Percentiles rank a stretch among this genome's conserved stretches.
phyloP scores from a whole-genome alignment of 2,888 invertebrate species.

The Crematogaster levior region DNA sequence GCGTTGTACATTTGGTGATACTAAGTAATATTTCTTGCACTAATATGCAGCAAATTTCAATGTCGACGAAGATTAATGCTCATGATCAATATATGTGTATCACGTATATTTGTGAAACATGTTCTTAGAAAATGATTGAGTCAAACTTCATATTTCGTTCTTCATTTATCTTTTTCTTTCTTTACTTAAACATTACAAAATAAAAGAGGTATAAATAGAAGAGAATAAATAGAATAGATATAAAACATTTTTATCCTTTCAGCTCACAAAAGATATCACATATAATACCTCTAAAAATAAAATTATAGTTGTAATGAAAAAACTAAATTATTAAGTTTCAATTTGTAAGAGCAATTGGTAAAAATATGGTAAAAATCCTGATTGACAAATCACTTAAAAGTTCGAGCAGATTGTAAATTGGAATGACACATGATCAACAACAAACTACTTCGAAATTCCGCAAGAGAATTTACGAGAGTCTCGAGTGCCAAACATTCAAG shows the following conservation, averaged over 20 bases:
- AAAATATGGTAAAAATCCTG: too few relatives aligned
- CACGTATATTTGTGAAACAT: not conserved
- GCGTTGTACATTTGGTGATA: not conserved
- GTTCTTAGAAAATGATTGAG: not conserved
- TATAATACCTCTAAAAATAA: not conserved
- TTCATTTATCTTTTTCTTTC: not conserved
- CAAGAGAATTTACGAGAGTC: constrained; percentile 38
- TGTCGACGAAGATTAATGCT: not conserved
- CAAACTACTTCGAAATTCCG: not conserved
- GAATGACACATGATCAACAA: not conserved
- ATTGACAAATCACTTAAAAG: not conserved
- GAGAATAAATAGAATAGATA: not conserved
- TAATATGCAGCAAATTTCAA: not conserved
- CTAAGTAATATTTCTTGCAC: not conserved
- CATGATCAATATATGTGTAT: not conserved
- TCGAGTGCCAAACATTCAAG: constrained; percentile 51
- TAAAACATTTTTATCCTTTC: not conserved
- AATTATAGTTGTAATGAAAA: not conserved
- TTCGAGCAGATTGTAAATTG: not conserved
- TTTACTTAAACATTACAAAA: not conserved
- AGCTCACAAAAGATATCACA: not conserved
- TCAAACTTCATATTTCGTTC: not conserved
- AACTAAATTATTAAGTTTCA: not conserved
- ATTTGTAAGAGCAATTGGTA: not conserved
- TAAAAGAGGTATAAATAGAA: not conserved